phyloP scores from a whole-genome alignment of 2,113 vertebrate genomes.

The Apistogramma diplotaenia region DNA sequence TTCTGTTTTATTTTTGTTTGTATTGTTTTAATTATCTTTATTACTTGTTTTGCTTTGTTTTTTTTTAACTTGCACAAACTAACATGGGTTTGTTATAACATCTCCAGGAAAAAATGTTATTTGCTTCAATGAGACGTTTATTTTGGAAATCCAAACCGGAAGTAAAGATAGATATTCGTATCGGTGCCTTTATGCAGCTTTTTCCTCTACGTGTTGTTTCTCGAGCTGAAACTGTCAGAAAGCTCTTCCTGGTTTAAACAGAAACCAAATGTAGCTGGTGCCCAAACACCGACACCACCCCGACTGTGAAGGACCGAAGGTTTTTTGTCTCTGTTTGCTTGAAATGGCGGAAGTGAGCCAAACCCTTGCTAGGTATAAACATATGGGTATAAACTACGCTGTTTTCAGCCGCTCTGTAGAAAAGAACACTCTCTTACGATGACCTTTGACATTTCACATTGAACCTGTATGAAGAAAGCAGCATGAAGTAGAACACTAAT shows the following conservation, averaged over 20 bases:
- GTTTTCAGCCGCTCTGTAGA: neutral
- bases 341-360: slow-evolving; percentile 13
- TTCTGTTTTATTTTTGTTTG: neutral
- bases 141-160: slow-evolving; percentile 15
- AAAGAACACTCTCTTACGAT: neutral
- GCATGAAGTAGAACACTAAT: neutral
- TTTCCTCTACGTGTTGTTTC: neutral
- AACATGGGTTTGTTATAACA: neutral
- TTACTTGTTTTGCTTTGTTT: neutral
- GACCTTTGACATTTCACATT: slow-evolving; percentile 4
- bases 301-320: neutral
- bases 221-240: neutral
- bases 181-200: neutral
- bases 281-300: neutral
- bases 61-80: neutral
- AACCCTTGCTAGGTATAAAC: slow-evolving; percentile 4
- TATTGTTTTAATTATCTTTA: neutral
- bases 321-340: neutral
- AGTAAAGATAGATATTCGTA: neutral
- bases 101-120: neutral
- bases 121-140: neutral
- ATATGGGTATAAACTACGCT: neutral
- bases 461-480: neutral
- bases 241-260: neutral
- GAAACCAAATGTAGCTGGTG: neutral